A percentile compares a stretch with the other conserved stretches of the same genome.
Conservation (phyloP, 2,797 vertebrate species). For the Falco cherrug region DNA sequence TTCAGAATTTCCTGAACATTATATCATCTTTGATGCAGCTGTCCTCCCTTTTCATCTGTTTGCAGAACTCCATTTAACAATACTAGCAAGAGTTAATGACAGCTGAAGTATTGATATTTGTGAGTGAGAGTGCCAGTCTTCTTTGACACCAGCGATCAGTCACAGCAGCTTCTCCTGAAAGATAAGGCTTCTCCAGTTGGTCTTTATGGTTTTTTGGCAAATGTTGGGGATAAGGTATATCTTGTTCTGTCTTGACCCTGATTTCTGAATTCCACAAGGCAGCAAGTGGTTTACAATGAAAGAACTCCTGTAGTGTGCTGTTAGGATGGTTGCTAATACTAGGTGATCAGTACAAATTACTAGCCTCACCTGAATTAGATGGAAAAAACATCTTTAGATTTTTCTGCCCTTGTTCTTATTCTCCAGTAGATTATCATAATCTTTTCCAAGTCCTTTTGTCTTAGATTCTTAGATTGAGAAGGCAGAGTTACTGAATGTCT, state of each 20-base stretch:
- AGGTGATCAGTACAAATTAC: neutral
- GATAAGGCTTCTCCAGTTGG: neutral
- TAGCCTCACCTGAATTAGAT: neutral
- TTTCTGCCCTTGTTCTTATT: neutral
- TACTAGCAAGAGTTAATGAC: neutral
- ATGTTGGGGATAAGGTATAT: neutral
- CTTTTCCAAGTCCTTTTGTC: neutral
- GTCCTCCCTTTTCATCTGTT: neutral
- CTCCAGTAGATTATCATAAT: neutral
- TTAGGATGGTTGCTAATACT: neutral
- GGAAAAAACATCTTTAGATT: neutral
- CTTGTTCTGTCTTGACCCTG: neutral
- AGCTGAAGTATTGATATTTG: neutral
- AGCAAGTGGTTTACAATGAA: neutral
- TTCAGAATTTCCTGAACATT: constrained; percentile 29
- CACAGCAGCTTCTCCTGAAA: neutral
- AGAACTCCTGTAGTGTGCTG: neutral
- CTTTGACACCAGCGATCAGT: neutral
- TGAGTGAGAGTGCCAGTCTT: neutral
- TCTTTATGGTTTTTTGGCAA: neutral
- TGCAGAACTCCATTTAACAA: neutral
- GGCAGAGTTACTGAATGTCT: too few species aligned
- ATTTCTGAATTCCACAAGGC: neutral
- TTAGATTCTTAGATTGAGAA: neutral
- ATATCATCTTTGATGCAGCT: neutral